Conservation (phyloP, 2,888 invertebrate species). For the Diplazon laetatorius region DNA sequence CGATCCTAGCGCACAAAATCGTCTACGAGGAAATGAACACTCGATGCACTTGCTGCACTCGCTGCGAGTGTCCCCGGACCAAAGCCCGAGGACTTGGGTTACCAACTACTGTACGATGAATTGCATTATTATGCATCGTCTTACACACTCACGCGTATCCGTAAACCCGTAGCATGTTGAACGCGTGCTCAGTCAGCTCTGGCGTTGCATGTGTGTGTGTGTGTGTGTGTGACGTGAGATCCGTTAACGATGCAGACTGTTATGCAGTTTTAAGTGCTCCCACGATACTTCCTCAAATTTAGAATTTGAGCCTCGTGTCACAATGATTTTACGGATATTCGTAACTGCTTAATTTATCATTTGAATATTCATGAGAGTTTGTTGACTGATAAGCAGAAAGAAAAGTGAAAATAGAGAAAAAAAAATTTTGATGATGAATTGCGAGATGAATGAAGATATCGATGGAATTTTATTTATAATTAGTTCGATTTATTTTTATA, state of each 20-base stretch:
- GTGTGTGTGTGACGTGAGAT: slow-evolving; percentile 4
- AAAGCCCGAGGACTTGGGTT: slow-evolving; percentile 3
- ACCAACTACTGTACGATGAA: slow-evolving; percentile 4
- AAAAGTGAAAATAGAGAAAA: no score
- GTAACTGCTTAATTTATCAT: no score
- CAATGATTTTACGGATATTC: no score
- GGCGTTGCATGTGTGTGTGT: no score
- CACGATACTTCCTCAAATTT: slow-evolving; percentile 4
- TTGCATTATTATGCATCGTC: slow-evolving; percentile 44
- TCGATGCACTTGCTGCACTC: slow-evolving; percentile 28
- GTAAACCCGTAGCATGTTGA: background rate
- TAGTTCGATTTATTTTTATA: no score
- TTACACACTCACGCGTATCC: slow-evolving; percentile 13
- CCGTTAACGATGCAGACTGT: slow-evolving; percentile 9
- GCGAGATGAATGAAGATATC: no score
- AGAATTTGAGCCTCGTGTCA: slow-evolving; percentile 2
- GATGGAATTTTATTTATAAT: no score
- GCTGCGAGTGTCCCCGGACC: background rate
- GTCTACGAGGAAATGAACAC: slow-evolving; percentile 37
- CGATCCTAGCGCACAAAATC: slow-evolving; percentile 14
- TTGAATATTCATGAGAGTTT: no score
- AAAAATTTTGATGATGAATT: no score
- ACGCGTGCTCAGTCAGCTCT: slow-evolving; percentile 5
- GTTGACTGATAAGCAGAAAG: no score
- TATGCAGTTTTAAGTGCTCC: slow-evolving; percentile 13